A percentile compares a stretch with the other conserved stretches of the same genome.
These are phyloP conservation scores for Cyanocitta stelleri DNA, from an alignment of 2,113 vertebrate genomes.

Conservation along the genomic window DNA sequence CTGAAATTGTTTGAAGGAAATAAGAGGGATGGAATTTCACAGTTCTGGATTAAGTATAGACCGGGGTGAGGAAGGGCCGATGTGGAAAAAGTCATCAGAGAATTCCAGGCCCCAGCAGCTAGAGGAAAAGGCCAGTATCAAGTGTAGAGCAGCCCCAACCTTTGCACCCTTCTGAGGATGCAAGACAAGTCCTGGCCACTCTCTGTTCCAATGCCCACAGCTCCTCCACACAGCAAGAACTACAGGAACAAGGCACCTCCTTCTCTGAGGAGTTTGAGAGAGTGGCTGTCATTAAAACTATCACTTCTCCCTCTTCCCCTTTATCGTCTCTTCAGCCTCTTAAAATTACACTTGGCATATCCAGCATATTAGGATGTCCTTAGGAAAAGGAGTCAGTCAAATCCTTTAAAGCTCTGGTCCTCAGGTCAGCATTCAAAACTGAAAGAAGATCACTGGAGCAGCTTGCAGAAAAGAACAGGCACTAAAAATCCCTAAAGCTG, in stretches of 20 bases:
- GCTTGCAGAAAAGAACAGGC: background rate
- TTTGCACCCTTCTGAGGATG: background rate
- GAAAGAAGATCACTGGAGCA: background rate
- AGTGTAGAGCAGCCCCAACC: accelerated
- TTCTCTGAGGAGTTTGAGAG: background rate
- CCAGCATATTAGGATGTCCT: background rate
- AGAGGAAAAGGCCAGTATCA: background rate
- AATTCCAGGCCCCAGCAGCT: background rate
- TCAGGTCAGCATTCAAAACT: background rate
- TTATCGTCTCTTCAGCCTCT: background rate
- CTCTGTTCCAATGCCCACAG: background rate
- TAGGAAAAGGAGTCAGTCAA: background rate
- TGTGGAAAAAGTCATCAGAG: background rate
- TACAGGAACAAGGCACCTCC: background rate
- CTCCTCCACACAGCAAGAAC: background rate
- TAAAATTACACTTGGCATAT: background rate
- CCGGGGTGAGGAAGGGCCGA: background rate
- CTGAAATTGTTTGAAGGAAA: background rate
- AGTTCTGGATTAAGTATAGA: background rate
- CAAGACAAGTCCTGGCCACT: background rate
- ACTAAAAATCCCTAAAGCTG: background rate
- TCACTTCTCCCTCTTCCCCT: background rate
- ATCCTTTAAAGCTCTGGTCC: background rate
- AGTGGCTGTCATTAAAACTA: background rate
- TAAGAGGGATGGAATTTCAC: background rate